These are phyloP conservation scores for Mormyrus proboscirostris DNA, from an alignment of 2,797 vertebrate genomes.

Conservation along the genomic window DNA sequence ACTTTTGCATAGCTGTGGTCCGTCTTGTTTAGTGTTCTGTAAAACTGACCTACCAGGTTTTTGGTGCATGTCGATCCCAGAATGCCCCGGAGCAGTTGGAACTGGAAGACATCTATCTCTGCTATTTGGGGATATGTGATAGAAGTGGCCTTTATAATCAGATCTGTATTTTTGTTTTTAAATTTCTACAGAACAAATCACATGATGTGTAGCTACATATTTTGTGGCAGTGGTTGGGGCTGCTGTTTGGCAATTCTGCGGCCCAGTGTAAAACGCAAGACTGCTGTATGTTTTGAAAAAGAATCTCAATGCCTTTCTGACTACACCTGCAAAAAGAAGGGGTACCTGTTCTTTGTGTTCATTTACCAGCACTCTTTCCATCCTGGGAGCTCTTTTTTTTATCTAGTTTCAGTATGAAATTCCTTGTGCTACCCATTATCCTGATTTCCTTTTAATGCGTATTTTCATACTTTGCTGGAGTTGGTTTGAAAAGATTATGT, in stretches of 20 bases:
- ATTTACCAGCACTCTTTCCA: neutral
- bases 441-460: neutral
- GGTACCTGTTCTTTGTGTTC: neutral
- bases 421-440: neutral
- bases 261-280: neutral
- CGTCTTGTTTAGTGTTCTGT: neutral
- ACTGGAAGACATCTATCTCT: neutral
- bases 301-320: neutral
- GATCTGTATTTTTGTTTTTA: neutral
- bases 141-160: neutral
- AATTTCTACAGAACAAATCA: neutral
- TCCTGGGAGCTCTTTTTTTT: neutral
- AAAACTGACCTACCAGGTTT: neutral
- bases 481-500: neutral
- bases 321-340: neutral
- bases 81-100: neutral
- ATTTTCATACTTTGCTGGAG: neutral
- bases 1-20: neutral
- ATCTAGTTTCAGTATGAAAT: neutral
- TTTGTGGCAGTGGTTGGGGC: neutral
- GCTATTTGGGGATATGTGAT: neutral
- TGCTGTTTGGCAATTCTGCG: neutral
- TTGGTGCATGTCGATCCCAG: neutral
- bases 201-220: neutral
- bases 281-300: neutral